These are phyloP conservation scores for Cheilosia urbana DNA, from an alignment of 2,888 invertebrate species.

Conservation along the genomic window DNA sequence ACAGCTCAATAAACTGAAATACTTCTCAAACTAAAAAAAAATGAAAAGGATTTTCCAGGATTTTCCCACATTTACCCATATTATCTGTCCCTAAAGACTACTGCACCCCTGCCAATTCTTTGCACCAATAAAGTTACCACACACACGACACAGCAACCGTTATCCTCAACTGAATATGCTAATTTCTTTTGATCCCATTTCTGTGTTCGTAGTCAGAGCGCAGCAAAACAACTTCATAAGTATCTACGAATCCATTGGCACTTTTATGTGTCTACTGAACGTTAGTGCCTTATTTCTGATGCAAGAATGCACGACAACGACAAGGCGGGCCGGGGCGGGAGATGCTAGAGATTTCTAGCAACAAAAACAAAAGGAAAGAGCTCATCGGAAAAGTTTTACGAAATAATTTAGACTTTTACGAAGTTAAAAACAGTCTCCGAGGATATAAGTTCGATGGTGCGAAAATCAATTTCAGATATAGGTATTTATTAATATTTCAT, in stretches of 20 bases:
- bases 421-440: slow-evolving; percentile 5
- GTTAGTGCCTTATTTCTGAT: slow-evolving; percentile 23
- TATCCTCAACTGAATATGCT: slow-evolving; percentile 45
- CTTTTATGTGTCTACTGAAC: slow-evolving; percentile 9
- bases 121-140: slow-evolving; percentile 14
- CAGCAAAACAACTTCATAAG: neutral
- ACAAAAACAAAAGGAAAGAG: slow-evolving; percentile 10
- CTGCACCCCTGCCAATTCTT: neutral
- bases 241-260: neutral
- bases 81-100: slow-evolving; percentile 2
- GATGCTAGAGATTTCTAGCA: neutral
- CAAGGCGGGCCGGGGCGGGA: neutral
- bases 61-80: slow-evolving; percentile 1
- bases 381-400: slow-evolving; percentile 57
- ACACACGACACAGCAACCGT: neutral
- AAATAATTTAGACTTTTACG: slow-evolving; percentile 51
- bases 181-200: slow-evolving; percentile 37
- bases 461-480: slow-evolving; percentile 18
- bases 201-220: neutral
- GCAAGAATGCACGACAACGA: neutral
- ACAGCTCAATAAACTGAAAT: neutral
- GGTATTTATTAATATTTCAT: slow-evolving; percentile 56
- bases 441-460: slow-evolving; percentile 3
- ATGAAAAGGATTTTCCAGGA: neutral
- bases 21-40: neutral